Conservation (phyloP, 2,113 vertebrate species). For the Colius striatus region DNA sequence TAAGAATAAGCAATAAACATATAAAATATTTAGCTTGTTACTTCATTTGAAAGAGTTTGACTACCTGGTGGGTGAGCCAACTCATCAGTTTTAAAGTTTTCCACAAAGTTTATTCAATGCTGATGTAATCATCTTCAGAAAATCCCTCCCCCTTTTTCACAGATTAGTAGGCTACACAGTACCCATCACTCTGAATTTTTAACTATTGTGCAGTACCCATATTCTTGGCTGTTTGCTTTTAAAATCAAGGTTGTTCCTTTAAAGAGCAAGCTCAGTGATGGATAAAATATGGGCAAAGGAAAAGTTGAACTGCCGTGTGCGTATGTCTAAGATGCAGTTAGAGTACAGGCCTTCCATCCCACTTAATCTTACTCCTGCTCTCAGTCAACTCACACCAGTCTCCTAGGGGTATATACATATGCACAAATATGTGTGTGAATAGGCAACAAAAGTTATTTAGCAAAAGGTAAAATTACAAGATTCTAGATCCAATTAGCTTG, state of each 20-base stretch:
- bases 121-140: neutral
- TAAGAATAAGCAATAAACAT: neutral
- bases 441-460: neutral
- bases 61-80: neutral
- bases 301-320: rapidly evolving
- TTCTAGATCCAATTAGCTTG: neutral
- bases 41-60: neutral
- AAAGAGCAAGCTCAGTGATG: neutral
- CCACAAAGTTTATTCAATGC: neutral
- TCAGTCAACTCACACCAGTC: neutral
- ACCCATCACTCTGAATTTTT: neutral
- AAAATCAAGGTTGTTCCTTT: neutral
- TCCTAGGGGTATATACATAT: rapidly evolving
- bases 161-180: neutral
- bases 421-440: neutral
- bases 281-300: neutral
- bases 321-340: neutral
- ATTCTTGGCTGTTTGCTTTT: neutral
- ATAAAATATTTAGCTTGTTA: neutral
- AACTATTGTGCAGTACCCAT: neutral
- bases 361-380: neutral
- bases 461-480: neutral
- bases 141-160: neutral
- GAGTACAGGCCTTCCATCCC: neutral
- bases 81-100: neutral